phyloP scores from a whole-genome alignment of 1,140 invertebrate species.

The Ceratina australensis region DNA sequence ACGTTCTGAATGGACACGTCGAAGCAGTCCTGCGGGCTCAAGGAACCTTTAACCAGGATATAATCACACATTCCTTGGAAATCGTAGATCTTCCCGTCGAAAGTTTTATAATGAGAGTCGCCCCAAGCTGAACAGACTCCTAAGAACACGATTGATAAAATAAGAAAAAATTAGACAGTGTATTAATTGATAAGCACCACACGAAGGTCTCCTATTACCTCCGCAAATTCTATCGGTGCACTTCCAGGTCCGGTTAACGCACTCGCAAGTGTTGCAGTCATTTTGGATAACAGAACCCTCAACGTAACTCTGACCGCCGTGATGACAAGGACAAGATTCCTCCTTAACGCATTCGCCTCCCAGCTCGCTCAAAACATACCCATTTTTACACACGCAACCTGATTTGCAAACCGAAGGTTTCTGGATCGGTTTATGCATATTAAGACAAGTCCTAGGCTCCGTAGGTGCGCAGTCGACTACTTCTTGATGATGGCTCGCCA shows the following conservation, averaged over 20 bases:
- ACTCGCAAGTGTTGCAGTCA: constrained; percentile 90
- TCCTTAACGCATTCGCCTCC: constrained; percentile 85
- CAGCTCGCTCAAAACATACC: constrained; percentile 86
- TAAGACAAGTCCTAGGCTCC: constrained; percentile 89
- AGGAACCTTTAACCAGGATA: constrained; percentile 86
- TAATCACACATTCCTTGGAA: constrained; percentile 95
- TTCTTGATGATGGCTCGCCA: constrained; percentile 82
- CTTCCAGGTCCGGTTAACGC: constrained; percentile 84
- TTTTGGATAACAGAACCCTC: constrained; percentile 88
- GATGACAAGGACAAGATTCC: constrained; percentile 91
- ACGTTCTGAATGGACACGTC: constrained; percentile 88
- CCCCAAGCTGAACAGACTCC: constrained; percentile 90
- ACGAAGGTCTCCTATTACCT: constrained; percentile 41
- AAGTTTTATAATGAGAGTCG: constrained; percentile 92
- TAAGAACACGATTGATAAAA: constrained; percentile 67
- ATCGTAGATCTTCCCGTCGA: constrained; percentile 90
- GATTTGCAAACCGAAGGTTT: constrained; percentile 83
- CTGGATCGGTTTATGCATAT: constrained; percentile 84
- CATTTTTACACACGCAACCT: constrained; percentile 89
- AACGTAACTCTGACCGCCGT: constrained; percentile 89
- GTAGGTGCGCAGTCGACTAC: constrained; percentile 88
- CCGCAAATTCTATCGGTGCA: constrained; percentile 83
- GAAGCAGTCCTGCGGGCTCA: constrained; percentile 83
- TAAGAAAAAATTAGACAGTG: not conserved
- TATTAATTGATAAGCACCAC: not conserved